phyloP scores from a whole-genome alignment of 2,888 invertebrate species.

The Cephus pulcher region DNA sequence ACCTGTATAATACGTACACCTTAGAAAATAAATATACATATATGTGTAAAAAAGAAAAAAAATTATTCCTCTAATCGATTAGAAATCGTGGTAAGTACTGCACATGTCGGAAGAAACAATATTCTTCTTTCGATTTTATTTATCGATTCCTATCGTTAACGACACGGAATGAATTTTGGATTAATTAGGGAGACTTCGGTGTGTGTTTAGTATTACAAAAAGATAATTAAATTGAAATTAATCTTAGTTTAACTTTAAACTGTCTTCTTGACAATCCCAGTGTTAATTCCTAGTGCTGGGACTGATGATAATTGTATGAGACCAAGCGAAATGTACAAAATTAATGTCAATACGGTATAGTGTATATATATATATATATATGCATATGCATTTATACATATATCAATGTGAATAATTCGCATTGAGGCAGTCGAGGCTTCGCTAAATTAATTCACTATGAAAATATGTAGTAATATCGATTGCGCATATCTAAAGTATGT shows the following conservation, averaged over 20 bases:
- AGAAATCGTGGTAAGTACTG: background rate
- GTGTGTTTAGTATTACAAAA: background rate
- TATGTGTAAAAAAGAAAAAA: background rate
- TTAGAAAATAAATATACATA: background rate
- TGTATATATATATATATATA: background rate
- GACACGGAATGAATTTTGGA: background rate
- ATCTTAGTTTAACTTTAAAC: no score
- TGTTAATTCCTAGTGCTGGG: background rate
- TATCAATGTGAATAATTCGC: background rate
- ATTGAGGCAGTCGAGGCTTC: constrained; percentile 36
- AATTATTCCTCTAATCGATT: background rate
- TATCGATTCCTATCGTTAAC: background rate
- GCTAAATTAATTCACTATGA: constrained; percentile 34
- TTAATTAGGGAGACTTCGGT: background rate
- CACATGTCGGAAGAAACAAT: background rate
- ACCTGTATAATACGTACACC: background rate
- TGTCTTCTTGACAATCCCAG: background rate
- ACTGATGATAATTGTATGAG: background rate
- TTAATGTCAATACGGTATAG: background rate
- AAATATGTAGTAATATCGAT: constrained; percentile 22
- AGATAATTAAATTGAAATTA: background rate
- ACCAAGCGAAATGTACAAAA: background rate
- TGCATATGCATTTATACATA: background rate
- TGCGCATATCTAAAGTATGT: background rate
- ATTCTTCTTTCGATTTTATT: background rate